A percentile compares a stretch with the other conserved stretches of the same genome.
phyloP scores from a whole-genome alignment of 1,140 invertebrate genomes.

The Nymphalis io region DNA sequence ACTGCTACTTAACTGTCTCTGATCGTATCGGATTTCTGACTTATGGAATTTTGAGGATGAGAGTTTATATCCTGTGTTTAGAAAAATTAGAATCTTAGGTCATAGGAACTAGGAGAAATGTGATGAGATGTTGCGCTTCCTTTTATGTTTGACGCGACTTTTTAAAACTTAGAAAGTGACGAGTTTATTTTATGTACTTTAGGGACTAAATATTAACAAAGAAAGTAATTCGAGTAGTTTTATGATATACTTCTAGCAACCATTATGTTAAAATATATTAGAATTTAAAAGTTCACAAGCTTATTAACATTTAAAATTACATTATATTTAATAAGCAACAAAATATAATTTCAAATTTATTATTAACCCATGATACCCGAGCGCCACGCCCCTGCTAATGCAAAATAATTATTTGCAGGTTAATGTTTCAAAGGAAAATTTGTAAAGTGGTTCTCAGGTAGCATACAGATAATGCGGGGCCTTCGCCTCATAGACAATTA shows the following conservation, averaged over 20 bases:
- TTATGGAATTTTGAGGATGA: too few relatives aligned
- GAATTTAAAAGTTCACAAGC: background rate
- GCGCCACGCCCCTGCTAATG: background rate
- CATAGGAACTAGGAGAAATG: too few relatives aligned
- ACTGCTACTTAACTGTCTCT: too few relatives aligned
- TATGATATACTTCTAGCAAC: background rate
- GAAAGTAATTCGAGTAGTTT: too few relatives aligned
- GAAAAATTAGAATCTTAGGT: too few relatives aligned
- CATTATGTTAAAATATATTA: background rate
- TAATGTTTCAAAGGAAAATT: slow-evolving; percentile 25
- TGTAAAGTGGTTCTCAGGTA: slow-evolving; percentile 16
- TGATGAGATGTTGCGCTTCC: too few relatives aligned
- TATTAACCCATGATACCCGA: background rate
- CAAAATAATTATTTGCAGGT: slow-evolving; percentile 12
- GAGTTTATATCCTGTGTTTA: too few relatives aligned
- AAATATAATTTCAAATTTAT: background rate
- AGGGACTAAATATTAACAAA: too few relatives aligned
- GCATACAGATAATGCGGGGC: slow-evolving; percentile 8
- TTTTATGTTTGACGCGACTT: too few relatives aligned
- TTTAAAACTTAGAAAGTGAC: too few relatives aligned
- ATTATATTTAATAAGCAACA: background rate
- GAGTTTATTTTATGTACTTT: too few relatives aligned
- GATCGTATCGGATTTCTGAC: too few relatives aligned
- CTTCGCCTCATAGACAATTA: background rate
- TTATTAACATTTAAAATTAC: background rate